Evolutionary conservation across 2,888 invertebrate species (phyloP).

Genomic region (Troilus luridus): DNA sequence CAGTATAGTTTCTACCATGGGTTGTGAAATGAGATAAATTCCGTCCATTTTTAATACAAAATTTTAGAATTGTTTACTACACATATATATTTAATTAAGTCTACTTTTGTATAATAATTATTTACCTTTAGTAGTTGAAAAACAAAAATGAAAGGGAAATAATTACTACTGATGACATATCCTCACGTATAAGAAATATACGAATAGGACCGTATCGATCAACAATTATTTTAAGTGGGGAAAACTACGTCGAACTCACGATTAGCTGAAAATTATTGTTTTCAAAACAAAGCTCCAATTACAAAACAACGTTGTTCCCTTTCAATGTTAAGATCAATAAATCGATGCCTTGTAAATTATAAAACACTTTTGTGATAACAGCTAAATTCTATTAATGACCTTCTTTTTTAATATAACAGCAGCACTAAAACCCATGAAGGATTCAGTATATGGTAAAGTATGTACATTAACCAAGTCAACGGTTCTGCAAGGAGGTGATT

Average conservation of each 20-base stretch:
- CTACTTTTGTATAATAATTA: too few relatives aligned
- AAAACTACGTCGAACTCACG: neutral
- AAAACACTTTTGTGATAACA: neutral
- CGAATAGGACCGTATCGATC: neutral
- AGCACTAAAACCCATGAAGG: too few relatives aligned
- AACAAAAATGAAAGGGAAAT: neutral
- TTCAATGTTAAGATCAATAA: conserved; percentile 35
- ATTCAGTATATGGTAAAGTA: too few relatives aligned
- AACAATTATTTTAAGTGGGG: conserved; percentile 1
- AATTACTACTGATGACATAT: neutral
- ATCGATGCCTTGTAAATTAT: conserved; percentile 13
- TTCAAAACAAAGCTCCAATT: conserved; percentile 30
- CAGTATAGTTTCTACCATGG: too few relatives aligned
- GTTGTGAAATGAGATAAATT: too few relatives aligned
- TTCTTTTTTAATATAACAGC: too few relatives aligned
- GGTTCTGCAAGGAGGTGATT: too few relatives aligned
- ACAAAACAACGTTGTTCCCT: conserved; percentile 13
- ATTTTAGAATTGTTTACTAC: too few relatives aligned
- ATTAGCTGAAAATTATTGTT: conserved; percentile 18
- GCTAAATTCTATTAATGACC: neutral
- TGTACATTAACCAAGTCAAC: too few relatives aligned
- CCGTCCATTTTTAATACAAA: too few relatives aligned
- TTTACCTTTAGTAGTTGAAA: neutral
- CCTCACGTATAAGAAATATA: neutral
- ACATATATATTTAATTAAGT: too few relatives aligned